Evolutionary conservation across 1,140 invertebrate genomes (phyloP), one percentile per base, ranked within the genome.

Genomic region (Penaeus indicus): DNA sequence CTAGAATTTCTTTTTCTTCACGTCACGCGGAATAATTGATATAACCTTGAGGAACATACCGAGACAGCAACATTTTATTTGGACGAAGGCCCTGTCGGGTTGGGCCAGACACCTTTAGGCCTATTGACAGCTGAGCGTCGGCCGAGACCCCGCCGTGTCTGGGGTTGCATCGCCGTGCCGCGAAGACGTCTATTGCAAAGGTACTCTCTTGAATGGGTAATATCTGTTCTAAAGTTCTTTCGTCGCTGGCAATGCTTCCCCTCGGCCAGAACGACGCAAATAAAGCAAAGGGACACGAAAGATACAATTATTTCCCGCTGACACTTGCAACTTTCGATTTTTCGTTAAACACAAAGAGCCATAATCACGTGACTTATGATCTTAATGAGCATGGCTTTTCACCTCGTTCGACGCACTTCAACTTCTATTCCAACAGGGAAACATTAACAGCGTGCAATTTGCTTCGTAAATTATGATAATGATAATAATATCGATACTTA

Each of bases 111-210:
- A 85, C 84, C 84, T 85, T 85, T 77, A 85, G 84, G 69, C 84
- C 84, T 85, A 85, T 75, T 85, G 84, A 85, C 84, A 85, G 84
- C 84, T 85, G 84, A 85, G 84, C 84, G n/a, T 25, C 84, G 69
- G 84, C 84, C 69, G 77, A 85, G 69, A 69, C 69, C 84, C 54
- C 67, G 84, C 38, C 84, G 72, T 72, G 84, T 72, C 84, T 77
- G 63, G 69, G 69, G 84, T 85, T 85, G 84, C 84, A 63, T 85
- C 84, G 63, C 77, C 61, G 84, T 60, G 54, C 67, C 22, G 69
- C 84, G 77, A 77, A 85, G 84, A 77, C 62, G 54, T 32, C 84
- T 85, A 85, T 61, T 80, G 47, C 47, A 80, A 61, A 42, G 78
- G 27, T 25, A 25, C n/a, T 60, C 22, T 25, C 3, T n/a, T 25